Percentiles rank a stretch among this genome's conserved stretches.
Conservation (phyloP, 1,140 invertebrate species). For the Archegozetes longisetosus region DNA sequence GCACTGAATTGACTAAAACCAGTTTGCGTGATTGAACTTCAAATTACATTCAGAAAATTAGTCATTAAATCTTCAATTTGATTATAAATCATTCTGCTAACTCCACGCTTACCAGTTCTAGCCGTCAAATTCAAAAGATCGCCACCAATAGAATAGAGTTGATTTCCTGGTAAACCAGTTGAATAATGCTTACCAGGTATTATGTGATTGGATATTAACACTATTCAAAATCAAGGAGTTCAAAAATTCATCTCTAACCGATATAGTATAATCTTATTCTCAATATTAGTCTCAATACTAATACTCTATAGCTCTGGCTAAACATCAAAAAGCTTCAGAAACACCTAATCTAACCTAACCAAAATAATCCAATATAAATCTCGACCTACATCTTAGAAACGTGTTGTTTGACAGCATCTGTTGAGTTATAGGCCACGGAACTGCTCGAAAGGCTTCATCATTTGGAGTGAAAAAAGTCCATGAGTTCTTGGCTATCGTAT, state of each 20-base stretch:
- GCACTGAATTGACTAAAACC: constrained; percentile 25
- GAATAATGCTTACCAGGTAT: constrained; percentile 15
- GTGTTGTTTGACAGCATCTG: constrained; percentile 16
- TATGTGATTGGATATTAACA: constrained; percentile 17
- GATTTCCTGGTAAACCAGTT: constrained; percentile 13
- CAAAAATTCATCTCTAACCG: not conserved
- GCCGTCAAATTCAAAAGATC: constrained; percentile 15
- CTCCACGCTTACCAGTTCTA: constrained; percentile 17
- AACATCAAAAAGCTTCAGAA: too few relatives aligned
- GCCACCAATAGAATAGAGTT: constrained; percentile 17
- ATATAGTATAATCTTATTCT: too few relatives aligned
- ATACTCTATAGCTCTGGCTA: too few relatives aligned
- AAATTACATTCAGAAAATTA: not conserved
- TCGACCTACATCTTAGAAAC: constrained; percentile 17
- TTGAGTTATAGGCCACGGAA: constrained; percentile 23
- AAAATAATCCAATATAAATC: not conserved
- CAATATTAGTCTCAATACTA: too few relatives aligned
- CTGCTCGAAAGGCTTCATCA: constrained; percentile 27
- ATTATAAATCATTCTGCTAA: not conserved
- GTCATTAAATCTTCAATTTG: not conserved
- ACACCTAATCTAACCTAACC: too few relatives aligned
- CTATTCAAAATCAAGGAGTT: not conserved
- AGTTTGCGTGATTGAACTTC: constrained; percentile 12
- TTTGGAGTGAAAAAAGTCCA: constrained; percentile 31
- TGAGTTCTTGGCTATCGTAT: not conserved